These are phyloP conservation scores for Ophiodon elongatus DNA, from an alignment of 2,113 vertebrate species.

Conservation along the genomic window DNA sequence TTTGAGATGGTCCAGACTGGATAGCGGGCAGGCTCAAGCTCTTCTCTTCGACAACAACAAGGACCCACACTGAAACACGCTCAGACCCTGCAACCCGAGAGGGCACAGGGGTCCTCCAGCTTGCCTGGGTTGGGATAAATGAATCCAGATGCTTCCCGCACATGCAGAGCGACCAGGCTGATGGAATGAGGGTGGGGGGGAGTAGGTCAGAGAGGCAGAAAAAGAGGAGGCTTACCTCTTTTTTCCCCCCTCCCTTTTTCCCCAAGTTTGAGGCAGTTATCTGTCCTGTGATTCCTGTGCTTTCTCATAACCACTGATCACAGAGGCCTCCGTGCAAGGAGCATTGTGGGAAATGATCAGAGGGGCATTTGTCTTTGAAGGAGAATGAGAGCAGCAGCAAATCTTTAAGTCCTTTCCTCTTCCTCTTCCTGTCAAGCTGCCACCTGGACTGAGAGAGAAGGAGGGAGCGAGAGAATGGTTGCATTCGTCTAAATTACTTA, in stretches of 20 bases:
- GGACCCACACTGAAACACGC: conserved; percentile 90
- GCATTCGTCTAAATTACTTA: conserved; percentile 57
- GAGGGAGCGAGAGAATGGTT: conserved; percentile 46
- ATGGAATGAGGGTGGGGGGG: conserved; percentile 68
- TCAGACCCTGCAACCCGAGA: conserved; percentile 92
- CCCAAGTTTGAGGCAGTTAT: conserved; percentile 82
- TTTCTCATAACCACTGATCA: conserved; percentile 92
- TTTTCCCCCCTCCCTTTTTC: conserved; percentile 74
- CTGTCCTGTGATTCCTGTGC: conserved; percentile 85
- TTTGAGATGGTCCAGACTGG: conserved; percentile 93
- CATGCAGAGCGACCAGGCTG: conserved; percentile 78
- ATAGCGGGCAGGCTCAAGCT: conserved; percentile 75
- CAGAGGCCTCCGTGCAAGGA: conserved; percentile 83
- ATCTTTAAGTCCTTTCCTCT: conserved; percentile 87
- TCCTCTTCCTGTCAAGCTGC: conserved; percentile 82
- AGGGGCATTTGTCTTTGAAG: conserved; percentile 87
- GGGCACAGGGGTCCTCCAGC: conserved; percentile 78
- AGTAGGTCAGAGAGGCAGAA: conserved; percentile 31
- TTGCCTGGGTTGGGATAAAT: conserved; percentile 86
- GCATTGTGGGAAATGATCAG: conserved; percentile 90
- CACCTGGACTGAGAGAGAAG: conserved; percentile 75
- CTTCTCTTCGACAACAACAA: conserved; percentile 80
- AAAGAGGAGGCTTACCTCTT: conserved; percentile 75
- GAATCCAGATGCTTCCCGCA: conserved; percentile 95
- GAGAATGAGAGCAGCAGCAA: conserved; percentile 87